Base-by-base conservation (phyloP, 2,888 invertebrate genomes). In the Chloroclystis v-ata region DNA sequence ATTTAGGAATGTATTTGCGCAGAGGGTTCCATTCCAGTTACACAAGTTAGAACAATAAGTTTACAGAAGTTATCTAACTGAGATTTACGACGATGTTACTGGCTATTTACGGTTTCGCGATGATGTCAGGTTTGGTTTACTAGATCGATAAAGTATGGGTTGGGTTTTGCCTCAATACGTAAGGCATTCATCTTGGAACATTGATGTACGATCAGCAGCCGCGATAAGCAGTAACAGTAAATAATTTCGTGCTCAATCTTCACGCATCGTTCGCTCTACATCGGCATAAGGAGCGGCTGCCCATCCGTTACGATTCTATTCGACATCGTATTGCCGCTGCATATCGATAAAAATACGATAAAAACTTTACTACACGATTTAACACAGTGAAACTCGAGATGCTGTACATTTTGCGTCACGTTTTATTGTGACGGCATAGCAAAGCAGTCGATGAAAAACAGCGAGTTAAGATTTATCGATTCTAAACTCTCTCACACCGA, bases 201-300 rank as follows among this genome's bases (percentile, higher is more conserved):
- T 52, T 45, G 38, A 41, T 37, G 53, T 54, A 61, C 53, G 57
- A 58, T 59, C 59, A 58, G 52, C 55, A 45, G 51, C 47, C 51
- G 47, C 59, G 62, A 66, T 65, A 55, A 51, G 45, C 51, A 8
- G 43, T 52, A 55, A 57, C 57, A 55, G 57, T 58, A 65, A 63
- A 60, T 64, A 60, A 59, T 61, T 65, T 61, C 65, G 60, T 62
- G 64, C 54, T 61, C 56, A 50, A 53, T 55, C 46, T 52, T 57
- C 68, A 69, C 64, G 76, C 72, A 64, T 65, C 67, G 71, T 52
- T 69, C 59, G 66, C 62, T 72, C 65, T 67, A 71, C 61, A 60
- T 61, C 61, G 61, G 60, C 63, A 57, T 51, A 60, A 64, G 65
- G 63, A 68, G 62, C 54, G 63, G 47, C 49, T 57, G 56, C 40